Evolutionary conservation across 53 echinoderm and acorn worm genomes (phyloP), one percentile per base, ranked within the genome.

Genomic region (Echinarachnius parma): DNA sequence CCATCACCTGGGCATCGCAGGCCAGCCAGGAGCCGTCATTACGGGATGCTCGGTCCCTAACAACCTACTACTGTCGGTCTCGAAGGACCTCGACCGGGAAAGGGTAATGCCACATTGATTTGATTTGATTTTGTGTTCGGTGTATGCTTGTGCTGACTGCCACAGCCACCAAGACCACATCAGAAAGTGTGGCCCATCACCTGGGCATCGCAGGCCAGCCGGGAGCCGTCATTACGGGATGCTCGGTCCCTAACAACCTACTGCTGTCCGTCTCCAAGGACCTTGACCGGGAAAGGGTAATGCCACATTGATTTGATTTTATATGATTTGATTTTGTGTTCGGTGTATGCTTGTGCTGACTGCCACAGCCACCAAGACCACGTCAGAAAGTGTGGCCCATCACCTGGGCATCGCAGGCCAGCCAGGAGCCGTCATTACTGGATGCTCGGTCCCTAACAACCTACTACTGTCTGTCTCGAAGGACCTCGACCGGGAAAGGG

Each of bases 101-200:
- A 84, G 85, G 76, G 96, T 95, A 69, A 76, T n/a, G n/a, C n/a
- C n/a, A n/a, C n/a, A n/a, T n/a, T n/a, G n/a, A n/a, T n/a, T n/a
- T n/a, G n/a, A n/a, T n/a, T n/a, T n/a, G 91, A 49, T 80, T 92
- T 50, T 91, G 98, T 31, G 98, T 98, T 54, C 78, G 67, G 30
- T 98, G 98, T 63, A 78, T 92, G 22, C 79, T 98, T 61, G 98
- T 88, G 58, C 78, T 98, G 83, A 98, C 98, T 14, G 98, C 98
- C 29, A 98, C 98, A 33, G 98, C 98, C 62, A 98, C 98, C 60
- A 77, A 76, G 80, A 83, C 88, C 42, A 98, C 98, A 36, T 91
- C 98, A 20, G 64, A 76, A 53, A 83, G 87, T 80, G 98, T 98
- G 31, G 98, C 88, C 9, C 80, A 92, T 48, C 98, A 98, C 71